Evolutionary conservation across 2,888 invertebrate species (phyloP).

Genomic region (Saturnia pavonia): DNA sequence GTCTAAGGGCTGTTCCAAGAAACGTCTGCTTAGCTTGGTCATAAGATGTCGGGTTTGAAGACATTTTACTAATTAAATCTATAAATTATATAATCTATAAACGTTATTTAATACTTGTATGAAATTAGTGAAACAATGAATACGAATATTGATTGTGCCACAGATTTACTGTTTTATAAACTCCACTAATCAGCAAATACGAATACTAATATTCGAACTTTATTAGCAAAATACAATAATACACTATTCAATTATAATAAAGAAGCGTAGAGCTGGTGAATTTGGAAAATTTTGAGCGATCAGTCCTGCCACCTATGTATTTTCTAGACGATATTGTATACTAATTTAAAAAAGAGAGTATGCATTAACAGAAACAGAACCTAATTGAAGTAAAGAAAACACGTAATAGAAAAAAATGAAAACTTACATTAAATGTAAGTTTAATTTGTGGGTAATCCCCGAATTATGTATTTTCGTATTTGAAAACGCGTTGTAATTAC

Average conservation of each 20-base stretch:
- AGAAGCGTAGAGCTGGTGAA: too few species aligned
- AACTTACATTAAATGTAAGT: background rate
- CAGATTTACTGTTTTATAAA: background rate
- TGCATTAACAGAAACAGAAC: too few species aligned
- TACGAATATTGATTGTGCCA: background rate
- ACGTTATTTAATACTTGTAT: background rate
- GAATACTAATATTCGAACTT: background rate
- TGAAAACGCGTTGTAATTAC: too few species aligned
- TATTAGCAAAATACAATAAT: background rate
- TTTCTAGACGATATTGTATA: too few species aligned
- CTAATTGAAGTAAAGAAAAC: background rate
- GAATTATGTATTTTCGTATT: background rate
- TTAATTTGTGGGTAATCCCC: background rate
- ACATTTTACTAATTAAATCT: slow-evolving; percentile 23
- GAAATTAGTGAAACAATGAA: background rate
- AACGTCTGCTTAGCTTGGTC: slow-evolving; percentile 72
- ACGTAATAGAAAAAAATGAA: background rate
- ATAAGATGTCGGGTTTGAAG: slow-evolving; percentile 59
- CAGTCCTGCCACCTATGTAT: too few species aligned
- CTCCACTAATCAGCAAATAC: background rate
- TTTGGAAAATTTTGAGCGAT: too few species aligned
- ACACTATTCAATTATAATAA: too few species aligned
- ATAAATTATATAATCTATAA: background rate
- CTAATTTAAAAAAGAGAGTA: too few species aligned
- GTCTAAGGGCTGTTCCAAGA: slow-evolving; percentile 58